phyloP scores from a whole-genome alignment of 2,113 vertebrate species.

The Ptychochromis oligacanthus region DNA sequence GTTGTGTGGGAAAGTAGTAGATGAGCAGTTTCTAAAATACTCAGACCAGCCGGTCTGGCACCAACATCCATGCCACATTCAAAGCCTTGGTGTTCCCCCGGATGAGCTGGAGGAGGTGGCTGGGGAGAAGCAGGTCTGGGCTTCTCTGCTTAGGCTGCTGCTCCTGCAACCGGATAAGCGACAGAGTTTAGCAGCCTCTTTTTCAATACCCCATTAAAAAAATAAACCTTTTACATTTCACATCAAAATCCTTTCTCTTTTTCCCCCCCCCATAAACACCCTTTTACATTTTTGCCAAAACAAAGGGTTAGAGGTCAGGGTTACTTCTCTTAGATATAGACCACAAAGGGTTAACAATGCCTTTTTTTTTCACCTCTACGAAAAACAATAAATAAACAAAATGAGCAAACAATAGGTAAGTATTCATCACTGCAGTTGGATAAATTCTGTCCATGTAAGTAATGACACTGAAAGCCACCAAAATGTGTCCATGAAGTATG shows the following conservation, averaged over 20 bases:
- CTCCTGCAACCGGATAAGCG: no score
- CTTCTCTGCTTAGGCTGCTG: no score
- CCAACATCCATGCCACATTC: no score
- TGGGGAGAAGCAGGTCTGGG: no score
- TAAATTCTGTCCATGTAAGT: neutral
- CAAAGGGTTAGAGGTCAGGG: neutral
- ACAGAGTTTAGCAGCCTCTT: neutral
- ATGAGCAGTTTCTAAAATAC: neutral
- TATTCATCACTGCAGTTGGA: neutral
- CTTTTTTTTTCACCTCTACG: neutral
- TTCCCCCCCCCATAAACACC: neutral
- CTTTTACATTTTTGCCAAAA: neutral
- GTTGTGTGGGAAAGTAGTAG: neutral
- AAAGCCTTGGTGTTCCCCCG: no score
- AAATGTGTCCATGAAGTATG: neutral
- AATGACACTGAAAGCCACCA: neutral
- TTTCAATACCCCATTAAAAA: neutral
- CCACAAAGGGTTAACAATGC: neutral
- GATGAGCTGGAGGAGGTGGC: no score
- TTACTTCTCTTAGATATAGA: neutral
- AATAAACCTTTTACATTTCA: neutral
- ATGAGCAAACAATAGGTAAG: neutral
- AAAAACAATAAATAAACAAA: neutral
- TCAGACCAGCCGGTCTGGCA: neutral
- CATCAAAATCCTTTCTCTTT: neutral